Conservation (phyloP, 2,888 invertebrate species). For the Acheta domesticus region DNA sequence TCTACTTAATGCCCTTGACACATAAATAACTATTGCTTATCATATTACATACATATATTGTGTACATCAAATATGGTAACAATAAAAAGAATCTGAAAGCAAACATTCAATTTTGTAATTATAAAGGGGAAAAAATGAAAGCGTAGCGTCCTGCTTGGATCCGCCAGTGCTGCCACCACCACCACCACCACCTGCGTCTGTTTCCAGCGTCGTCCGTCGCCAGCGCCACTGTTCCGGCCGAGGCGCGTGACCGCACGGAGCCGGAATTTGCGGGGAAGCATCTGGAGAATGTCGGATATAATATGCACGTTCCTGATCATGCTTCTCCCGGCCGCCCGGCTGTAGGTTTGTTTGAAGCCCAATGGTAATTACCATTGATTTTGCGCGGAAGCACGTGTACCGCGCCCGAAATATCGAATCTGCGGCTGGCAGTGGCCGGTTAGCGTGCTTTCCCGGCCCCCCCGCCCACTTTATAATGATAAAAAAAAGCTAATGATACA, state of each 20-base stretch:
- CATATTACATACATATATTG: no score
- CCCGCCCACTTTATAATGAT: not conserved
- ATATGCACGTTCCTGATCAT: slow-evolving; percentile 9
- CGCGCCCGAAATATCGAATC: not conserved
- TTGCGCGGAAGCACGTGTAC: not conserved
- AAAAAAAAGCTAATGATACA: not conserved
- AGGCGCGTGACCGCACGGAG: not conserved
- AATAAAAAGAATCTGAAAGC: no score
- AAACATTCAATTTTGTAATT: no score
- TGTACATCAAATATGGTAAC: no score
- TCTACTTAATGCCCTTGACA: no score
- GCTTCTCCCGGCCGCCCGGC: not conserved
- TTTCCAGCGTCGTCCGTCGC: no score
- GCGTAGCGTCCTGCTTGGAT: no score
- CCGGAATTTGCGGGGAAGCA: not conserved
- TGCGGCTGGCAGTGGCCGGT: not conserved
- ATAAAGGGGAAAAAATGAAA: no score
- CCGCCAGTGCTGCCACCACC: no score
- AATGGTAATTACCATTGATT: slow-evolving; percentile 18
- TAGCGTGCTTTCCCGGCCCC: not conserved
- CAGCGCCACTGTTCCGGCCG: not conserved
- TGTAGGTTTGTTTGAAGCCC: not conserved
- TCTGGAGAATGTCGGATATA: slow-evolving; percentile 18
- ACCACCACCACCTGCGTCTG: no score
- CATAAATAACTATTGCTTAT: no score